Conservation (phyloP, 1,140 invertebrate genomes). For the Aphaenogaster ashmeadi region DNA sequence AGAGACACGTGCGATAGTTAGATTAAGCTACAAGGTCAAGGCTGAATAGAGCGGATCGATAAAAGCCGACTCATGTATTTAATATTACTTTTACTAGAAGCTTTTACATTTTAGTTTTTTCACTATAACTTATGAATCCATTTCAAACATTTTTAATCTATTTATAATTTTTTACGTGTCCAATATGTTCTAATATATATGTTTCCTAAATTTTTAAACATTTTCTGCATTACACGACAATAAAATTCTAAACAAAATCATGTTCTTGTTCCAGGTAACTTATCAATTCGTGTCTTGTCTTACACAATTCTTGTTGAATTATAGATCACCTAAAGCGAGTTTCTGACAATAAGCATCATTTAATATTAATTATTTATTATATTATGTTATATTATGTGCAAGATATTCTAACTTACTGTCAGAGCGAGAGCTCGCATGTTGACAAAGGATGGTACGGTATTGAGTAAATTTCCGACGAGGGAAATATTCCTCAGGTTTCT, state of each 20-base stretch:
- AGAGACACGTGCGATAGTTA: background rate
- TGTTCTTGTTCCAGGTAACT: background rate
- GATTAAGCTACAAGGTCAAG: background rate
- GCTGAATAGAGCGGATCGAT: conserved; percentile 22
- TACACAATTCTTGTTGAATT: background rate
- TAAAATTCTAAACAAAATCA: background rate
- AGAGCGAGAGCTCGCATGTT: conserved; percentile 87
- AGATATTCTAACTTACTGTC: conserved; percentile 77
- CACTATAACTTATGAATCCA: background rate
- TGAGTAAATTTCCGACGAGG: conserved; percentile 89
- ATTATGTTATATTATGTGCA: background rate
- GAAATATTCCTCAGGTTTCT: conserved; percentile 88
- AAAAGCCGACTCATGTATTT: background rate
- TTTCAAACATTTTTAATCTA: background rate
- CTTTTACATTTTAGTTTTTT: background rate
- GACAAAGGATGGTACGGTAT: conserved; percentile 86
- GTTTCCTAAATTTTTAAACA: background rate
- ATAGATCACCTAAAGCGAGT: background rate
- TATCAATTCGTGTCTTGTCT: background rate
- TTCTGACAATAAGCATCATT: background rate
- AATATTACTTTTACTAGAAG: background rate
- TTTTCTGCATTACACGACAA: background rate
- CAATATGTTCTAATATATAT: background rate
- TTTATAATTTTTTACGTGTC: background rate
- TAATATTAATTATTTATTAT: conserved; percentile 9